Base-by-base conservation (phyloP, 2,888 invertebrate genomes). In the Ecliptopera silaceata region DNA sequence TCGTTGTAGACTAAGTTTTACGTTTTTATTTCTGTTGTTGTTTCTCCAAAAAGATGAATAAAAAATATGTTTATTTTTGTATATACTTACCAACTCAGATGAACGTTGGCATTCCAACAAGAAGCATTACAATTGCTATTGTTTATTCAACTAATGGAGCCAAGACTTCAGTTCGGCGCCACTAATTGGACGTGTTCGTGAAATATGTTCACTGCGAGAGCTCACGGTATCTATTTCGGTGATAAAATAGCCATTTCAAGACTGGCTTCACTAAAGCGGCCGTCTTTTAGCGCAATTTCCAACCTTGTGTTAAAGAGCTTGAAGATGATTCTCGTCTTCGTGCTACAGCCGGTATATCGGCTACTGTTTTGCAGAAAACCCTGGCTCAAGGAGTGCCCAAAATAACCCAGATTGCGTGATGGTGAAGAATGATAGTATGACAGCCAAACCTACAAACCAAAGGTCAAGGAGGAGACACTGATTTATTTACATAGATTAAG, bases 161-260 rank as follows among this genome's bases (percentile, higher is more conserved):
- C 41, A 46, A 44, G 17, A 38, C n/a, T 55, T 47, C 36, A 29
- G 29, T 15, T 26, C 26, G 6, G 26, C 20, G 22, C 38, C 26
- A 34, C 32, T 22, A 26, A 39, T n/a, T 11, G n/a, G 11, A 11
- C 29, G 41, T 17, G 15, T 22, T 53, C 34, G 32, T 55, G 32
- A 49, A 55, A 34, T 36, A 20, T 13, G 20, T 49, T 55, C 39
- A 55, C 34, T 32, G 36, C 20, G 8, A 12, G 17, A 15, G 20
- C 47, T 48, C 54, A 43, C 49, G 55, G 15, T 12, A 12, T 15
- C 44, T 56, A 56, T 56, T 55, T 49, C 26, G 10, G 31, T 43
- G 47, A 46, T 41, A 5, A 26, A 26, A 26, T 26, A 26, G 26
- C 4, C 26, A 26, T 26, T 26, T 26, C 6, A 1, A 26, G 26